phyloP scores from a whole-genome alignment of 2,888 invertebrate species.

The Leuctra nigra region DNA sequence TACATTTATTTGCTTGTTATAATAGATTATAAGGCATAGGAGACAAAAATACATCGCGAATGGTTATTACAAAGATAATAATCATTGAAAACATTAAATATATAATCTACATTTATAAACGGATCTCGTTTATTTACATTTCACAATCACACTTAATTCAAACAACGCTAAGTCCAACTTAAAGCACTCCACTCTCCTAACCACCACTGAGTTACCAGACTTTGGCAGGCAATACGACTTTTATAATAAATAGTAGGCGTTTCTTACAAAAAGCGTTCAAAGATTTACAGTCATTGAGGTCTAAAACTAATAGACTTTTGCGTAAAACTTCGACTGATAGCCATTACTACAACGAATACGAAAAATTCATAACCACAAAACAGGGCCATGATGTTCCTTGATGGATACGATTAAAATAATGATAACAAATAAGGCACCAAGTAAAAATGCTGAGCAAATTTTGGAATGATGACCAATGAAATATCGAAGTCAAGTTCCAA shows the following conservation, averaged over 20 bases:
- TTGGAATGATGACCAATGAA: neutral
- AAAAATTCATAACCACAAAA: neutral
- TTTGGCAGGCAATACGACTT: neutral
- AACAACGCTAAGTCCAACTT: neutral
- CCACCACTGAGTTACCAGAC: neutral
- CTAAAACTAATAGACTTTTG: neutral
- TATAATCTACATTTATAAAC: slow-evolving; percentile 4
- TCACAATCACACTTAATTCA: slow-evolving; percentile 7
- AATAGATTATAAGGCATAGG: slow-evolving; percentile 5
- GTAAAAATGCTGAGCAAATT: slow-evolving; percentile 10
- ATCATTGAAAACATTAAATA: neutral
- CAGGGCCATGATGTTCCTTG: too few species aligned
- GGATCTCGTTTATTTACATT: neutral
- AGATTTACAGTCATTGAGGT: neutral
- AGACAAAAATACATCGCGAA: neutral
- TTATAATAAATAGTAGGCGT: slow-evolving; percentile 8
- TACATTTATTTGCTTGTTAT: slow-evolving; percentile 1
- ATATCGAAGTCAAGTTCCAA: too few species aligned
- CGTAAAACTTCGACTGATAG: neutral
- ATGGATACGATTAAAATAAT: neutral
- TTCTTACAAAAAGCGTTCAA: neutral
- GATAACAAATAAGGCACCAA: slow-evolving; percentile 4
- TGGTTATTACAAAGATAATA: neutral
- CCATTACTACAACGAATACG: neutral
- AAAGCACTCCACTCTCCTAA: neutral